phyloP scores from a whole-genome alignment of 2,797 vertebrate genomes.

The Etheostoma perlongum region DNA sequence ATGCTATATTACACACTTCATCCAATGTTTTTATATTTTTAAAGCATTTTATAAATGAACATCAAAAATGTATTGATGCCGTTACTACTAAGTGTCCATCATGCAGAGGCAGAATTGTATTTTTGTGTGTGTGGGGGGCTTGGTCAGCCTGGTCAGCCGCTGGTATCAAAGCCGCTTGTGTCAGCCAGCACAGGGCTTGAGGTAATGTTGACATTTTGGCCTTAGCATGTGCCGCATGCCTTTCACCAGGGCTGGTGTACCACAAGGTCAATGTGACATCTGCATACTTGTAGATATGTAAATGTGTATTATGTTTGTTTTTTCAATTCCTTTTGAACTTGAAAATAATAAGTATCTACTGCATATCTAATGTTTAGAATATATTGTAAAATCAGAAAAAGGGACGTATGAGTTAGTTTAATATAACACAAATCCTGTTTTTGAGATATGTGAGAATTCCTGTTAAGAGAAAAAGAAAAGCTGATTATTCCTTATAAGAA shows the following conservation, averaged over 20 bases:
- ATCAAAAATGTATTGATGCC: constrained; percentile 46
- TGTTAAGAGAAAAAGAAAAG: constrained; percentile 16
- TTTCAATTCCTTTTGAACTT: constrained; percentile 85
- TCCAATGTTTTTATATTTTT: constrained; percentile 82
- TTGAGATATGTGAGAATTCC: constrained; percentile 11
- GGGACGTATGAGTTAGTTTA: constrained; percentile 67
- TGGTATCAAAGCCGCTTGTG: constrained; percentile 61
- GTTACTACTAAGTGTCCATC: constrained; percentile 63
- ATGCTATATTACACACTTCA: constrained; percentile 85
- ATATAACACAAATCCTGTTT: constrained; percentile 35
- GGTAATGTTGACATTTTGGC: constrained; percentile 41
- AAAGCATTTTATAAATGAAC: constrained; percentile 70
- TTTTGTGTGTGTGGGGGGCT: constrained; percentile 7
- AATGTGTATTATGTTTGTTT: constrained; percentile 78
- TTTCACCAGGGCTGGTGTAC: constrained; percentile 73
- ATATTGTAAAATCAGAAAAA: constrained; percentile 73
- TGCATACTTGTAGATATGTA: constrained; percentile 86
- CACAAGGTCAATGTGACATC: constrained; percentile 74
- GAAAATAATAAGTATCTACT: constrained; percentile 85
- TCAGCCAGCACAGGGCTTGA: constrained; percentile 37
- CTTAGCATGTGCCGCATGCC: constrained; percentile 51
- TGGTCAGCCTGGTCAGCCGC: constrained; percentile 47
- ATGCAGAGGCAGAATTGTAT: constrained; percentile 49
- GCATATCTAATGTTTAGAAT: constrained; percentile 74
- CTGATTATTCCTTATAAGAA: not conserved